Percentiles rank a stretch among this genome's conserved stretches.
phyloP scores from a whole-genome alignment of 1,140 invertebrate species.

The Idris sp. region DNA sequence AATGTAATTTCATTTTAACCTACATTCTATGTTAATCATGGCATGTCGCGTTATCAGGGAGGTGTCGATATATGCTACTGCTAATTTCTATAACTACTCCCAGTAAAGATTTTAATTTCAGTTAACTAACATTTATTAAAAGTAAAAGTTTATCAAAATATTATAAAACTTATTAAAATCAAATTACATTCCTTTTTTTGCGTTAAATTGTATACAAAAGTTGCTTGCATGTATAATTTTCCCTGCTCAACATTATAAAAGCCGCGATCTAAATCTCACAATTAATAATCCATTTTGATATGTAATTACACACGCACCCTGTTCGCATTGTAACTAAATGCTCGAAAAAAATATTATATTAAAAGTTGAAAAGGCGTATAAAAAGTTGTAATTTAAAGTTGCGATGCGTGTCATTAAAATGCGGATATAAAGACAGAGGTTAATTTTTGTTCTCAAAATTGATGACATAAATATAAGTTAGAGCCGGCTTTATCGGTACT shows the following conservation, averaged over 20 bases:
- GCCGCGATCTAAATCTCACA: background rate
- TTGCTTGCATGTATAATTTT: slow-evolving; percentile 1
- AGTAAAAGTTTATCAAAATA: no score
- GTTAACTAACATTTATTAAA: no score
- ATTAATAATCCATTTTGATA: background rate
- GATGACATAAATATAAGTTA: slow-evolving; percentile 37
- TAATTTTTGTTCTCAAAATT: slow-evolving; percentile 33
- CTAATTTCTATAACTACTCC: no score
- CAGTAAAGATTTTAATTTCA: no score
- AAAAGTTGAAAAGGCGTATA: slow-evolving; percentile 2
- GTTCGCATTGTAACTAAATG: background rate
- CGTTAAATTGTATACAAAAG: no score
- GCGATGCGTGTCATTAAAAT: slow-evolving; percentile 13
- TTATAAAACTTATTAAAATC: no score
- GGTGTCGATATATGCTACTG: no score
- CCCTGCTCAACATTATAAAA: background rate
- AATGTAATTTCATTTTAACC: no score
- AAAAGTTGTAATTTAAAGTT: slow-evolving; percentile 11
- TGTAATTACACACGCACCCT: background rate
- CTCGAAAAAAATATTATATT: no score
- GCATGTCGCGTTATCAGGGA: no score
- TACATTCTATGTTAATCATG: no score
- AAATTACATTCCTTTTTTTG: no score
- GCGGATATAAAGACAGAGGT: slow-evolving; percentile 27
- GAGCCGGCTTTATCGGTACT: slow-evolving; percentile 32